Percentiles rank a stretch among this genome's conserved stretches.
These are phyloP conservation scores for Petromus typicus DNA, from an alignment of 2,113 vertebrate genomes.

Conservation along the genomic window DNA sequence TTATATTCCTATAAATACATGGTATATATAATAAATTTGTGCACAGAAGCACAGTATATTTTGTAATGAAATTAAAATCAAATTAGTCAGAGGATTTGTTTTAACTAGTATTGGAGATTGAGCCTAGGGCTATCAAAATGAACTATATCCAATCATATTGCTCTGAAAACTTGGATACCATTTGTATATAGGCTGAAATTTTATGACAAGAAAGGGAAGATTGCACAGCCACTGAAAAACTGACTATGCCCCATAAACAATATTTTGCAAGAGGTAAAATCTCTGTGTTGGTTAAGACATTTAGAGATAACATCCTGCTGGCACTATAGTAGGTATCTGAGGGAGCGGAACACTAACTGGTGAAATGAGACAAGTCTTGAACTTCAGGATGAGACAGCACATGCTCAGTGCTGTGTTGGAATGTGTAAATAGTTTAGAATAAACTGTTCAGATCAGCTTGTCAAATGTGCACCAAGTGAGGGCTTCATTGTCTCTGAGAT, in stretches of 20 bases:
- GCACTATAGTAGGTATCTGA: conserved; percentile 9
- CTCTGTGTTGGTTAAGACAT: background rate
- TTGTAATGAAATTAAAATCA: conserved; percentile 12
- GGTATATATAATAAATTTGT: background rate
- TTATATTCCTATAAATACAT: background rate
- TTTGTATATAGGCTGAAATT: background rate
- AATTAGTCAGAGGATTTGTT: background rate
- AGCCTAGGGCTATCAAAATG: no score
- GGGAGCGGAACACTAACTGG: background rate
- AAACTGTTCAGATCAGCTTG: background rate
- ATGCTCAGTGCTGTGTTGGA: background rate
- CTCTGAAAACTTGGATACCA: background rate
- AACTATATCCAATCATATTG: background rate
- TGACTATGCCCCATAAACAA: background rate
- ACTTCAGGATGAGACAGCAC: background rate
- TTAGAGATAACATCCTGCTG: background rate
- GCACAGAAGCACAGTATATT: background rate
- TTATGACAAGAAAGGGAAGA: background rate
- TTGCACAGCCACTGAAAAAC: background rate
- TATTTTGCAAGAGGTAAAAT: background rate
- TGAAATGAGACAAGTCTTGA: background rate
- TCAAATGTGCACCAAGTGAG: background rate
- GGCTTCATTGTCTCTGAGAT: background rate
- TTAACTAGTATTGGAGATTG: no score
- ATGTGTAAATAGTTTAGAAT: conserved; percentile 28